Percentiles rank a stretch among this genome's conserved stretches.
Conservation (phyloP, 2,797 vertebrate species). For the Iguana delicatissima region DNA sequence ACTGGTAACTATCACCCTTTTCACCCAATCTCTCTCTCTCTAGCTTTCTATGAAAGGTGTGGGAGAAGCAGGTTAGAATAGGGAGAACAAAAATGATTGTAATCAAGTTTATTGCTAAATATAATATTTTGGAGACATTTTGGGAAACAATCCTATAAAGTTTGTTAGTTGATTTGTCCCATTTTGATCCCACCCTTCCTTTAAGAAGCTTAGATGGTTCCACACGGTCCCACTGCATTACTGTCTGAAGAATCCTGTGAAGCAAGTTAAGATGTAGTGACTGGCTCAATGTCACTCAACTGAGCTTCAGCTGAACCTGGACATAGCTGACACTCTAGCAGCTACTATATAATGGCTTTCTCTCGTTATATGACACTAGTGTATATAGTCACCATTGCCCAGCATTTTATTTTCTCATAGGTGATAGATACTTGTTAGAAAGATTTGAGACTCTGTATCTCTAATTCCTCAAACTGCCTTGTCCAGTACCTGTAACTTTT, state of each 20-base stretch:
- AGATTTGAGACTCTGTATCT: too few species aligned
- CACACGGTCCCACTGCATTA: neutral
- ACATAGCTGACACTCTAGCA: neutral
- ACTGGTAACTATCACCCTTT: neutral
- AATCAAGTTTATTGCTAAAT: neutral
- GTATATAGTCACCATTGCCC: too few species aligned
- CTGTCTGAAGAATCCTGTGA: too few species aligned
- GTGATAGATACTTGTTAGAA: too few species aligned
- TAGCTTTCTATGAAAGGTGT: neutral
- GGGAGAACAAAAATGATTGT: neutral
- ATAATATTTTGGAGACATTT: neutral
- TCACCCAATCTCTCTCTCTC: neutral
- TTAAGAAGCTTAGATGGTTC: neutral
- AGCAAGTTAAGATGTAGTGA: neutral
- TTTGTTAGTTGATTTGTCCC: neutral
- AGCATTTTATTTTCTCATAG: too few species aligned
- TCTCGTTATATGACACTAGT: neutral
- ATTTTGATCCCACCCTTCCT: neutral
- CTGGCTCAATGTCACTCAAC: neutral
- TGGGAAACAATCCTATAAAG: neutral
- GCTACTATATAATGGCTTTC: neutral
- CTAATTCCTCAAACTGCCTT: too few species aligned
- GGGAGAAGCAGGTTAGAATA: neutral
- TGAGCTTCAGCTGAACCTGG: too few species aligned
- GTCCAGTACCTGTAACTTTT: too few species aligned